These are phyloP conservation scores for Phaonia tiefii DNA, from an alignment of 2,888 invertebrate species.

Conservation along the genomic window DNA sequence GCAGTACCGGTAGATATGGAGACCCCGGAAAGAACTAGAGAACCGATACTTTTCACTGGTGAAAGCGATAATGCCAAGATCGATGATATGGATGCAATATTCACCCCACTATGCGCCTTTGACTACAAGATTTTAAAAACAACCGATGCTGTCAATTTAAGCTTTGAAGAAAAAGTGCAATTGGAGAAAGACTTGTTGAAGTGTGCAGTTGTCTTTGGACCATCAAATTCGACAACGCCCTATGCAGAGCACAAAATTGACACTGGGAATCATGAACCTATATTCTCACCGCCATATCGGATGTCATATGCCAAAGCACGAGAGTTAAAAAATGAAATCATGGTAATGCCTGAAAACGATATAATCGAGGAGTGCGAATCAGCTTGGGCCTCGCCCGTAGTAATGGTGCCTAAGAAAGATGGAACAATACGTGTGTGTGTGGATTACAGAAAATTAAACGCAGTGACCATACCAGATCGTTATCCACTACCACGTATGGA, in stretches of 20 bases:
- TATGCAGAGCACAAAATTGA: constrained; percentile 70
- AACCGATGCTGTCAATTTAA: constrained; percentile 39
- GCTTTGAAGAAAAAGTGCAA: constrained; percentile 18
- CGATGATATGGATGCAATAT: constrained; percentile 10
- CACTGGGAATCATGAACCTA: constrained; percentile 72
- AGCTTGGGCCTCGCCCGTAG: constrained; percentile 19
- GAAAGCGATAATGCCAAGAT: not conserved
- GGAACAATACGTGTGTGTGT: constrained; percentile 71
- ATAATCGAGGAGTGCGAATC: constrained; percentile 76
- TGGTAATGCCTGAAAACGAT: constrained; percentile 72
- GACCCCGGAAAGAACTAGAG: constrained; percentile 30
- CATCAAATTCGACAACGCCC: constrained; percentile 31
- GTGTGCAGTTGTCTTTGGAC: constrained; percentile 35
- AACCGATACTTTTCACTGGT: constrained; percentile 23
- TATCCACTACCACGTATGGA: too few species aligned
- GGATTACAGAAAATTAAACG: constrained; percentile 72
- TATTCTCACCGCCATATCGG: constrained; percentile 74
- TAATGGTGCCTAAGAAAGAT: constrained; percentile 71
- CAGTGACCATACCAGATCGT: constrained; percentile 70
- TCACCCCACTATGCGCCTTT: constrained; percentile 31
- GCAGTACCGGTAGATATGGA: constrained; percentile 32
- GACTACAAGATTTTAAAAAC: constrained; percentile 34
- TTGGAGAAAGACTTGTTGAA: constrained; percentile 29
- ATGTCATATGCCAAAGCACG: constrained; percentile 68
- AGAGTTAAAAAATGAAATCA: too few species aligned